A percentile compares a stretch with the other conserved stretches of the same genome.
These are phyloP conservation scores for Dicycla oo DNA, from an alignment of 2,888 invertebrate species.

Conservation along the genomic window DNA sequence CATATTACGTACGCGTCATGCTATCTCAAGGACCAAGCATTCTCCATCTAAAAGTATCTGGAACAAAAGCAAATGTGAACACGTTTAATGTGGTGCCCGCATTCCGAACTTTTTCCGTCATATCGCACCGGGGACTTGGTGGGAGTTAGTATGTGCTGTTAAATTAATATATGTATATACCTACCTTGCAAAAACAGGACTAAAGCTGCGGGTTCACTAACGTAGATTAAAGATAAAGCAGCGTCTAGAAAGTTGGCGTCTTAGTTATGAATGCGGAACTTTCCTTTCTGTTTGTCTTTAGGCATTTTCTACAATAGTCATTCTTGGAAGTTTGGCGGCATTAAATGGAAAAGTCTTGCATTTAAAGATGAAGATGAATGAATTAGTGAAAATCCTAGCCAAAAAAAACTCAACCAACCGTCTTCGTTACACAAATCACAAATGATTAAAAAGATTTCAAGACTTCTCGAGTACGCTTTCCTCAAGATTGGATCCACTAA, in stretches of 20 bases:
- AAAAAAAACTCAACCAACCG: not conserved
- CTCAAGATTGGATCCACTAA: slow-evolving; percentile 21
- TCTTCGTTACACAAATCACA: slow-evolving; percentile 5
- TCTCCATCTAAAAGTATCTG: slow-evolving; percentile 48
- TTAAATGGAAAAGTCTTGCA: not conserved
- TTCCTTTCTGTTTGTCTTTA: slow-evolving; percentile 34
- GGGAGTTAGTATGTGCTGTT: slow-evolving; percentile 41
- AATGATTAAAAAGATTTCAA: slow-evolving; percentile 29
- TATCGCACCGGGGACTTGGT: slow-evolving; percentile 37
- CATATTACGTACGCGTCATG: slow-evolving; percentile 15
- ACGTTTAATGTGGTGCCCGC: slow-evolving; percentile 45
- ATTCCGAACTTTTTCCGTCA: slow-evolving; percentile 59
- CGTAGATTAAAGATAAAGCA: slow-evolving; percentile 34
- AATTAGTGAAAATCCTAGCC: not conserved
- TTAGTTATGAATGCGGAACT: slow-evolving; percentile 41
- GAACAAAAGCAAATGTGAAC: slow-evolving; percentile 45
- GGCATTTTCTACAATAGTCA: slow-evolving; percentile 28
- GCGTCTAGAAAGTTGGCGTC: slow-evolving; percentile 16
- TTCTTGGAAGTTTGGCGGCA: slow-evolving; percentile 2
- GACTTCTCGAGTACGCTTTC: slow-evolving; percentile 21
- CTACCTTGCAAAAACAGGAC: slow-evolving; percentile 8
- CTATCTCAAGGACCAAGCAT: slow-evolving; percentile 55
- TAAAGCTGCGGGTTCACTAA: slow-evolving; percentile 30
- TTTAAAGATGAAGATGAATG: not conserved
- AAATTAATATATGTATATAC: slow-evolving; percentile 47